Evolutionary conservation across 2,797 vertebrate genomes (phyloP).

Genomic region (Lutjanus campechanus): DNA sequence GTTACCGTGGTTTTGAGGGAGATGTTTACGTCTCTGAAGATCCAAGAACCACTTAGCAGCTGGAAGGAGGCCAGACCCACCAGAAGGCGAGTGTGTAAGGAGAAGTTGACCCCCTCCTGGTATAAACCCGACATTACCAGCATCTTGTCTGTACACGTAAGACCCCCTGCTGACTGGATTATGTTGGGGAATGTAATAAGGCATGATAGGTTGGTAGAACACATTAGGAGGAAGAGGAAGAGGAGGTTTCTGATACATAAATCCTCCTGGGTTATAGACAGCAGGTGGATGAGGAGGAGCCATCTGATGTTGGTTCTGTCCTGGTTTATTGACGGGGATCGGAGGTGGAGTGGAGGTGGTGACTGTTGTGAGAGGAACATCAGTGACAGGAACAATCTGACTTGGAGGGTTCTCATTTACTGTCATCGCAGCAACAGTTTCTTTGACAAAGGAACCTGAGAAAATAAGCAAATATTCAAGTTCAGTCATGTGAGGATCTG

Average conservation of each 20-base stretch:
- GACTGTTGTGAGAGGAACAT: constrained; percentile 1
- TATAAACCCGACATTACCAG: background rate
- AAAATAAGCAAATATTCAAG: background rate
- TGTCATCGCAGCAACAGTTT: background rate
- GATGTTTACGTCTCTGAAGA: background rate
- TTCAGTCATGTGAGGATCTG: too few species aligned
- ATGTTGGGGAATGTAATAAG: background rate
- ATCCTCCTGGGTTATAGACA: background rate
- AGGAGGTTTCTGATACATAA: background rate
- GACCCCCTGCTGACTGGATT: background rate
- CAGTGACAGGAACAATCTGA: constrained; percentile 11
- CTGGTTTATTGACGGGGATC: background rate
- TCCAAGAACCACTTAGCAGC: constrained; percentile 7
- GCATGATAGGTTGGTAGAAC: background rate
- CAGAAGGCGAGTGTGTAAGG: background rate
- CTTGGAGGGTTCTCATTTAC: constrained; percentile 5
- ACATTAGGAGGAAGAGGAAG: background rate
- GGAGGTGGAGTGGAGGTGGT: background rate
- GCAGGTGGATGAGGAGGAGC: background rate
- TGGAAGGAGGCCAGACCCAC: background rate
- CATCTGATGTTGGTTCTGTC: background rate
- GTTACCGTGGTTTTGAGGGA: background rate
- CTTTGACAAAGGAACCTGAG: background rate
- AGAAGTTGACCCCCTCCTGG: background rate
- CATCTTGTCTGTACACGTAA: background rate